Conservation (phyloP, 2,113 vertebrate species). For the Delphinapterus leucas region DNA sequence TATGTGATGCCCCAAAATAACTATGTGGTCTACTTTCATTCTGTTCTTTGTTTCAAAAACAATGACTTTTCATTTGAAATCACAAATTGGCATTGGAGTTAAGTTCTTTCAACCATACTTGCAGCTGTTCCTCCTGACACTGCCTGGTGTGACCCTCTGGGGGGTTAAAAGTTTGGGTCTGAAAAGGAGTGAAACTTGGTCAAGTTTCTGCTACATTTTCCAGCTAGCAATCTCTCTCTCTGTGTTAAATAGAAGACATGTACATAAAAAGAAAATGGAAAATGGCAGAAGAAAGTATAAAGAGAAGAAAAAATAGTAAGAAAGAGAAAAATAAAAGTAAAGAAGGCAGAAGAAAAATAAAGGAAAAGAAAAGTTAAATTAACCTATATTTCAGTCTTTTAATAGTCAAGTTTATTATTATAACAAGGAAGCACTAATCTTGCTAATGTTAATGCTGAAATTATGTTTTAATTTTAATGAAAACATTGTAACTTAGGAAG, state of each 20-base stretch:
- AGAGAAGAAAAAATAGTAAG: background rate
- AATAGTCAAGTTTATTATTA: background rate
- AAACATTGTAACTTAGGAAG: background rate
- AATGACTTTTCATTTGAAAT: slow-evolving; percentile 43
- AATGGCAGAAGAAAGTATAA: background rate
- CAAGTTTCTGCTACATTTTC: background rate
- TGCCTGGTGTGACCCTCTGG: background rate
- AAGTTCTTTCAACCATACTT: background rate
- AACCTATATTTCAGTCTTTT: background rate
- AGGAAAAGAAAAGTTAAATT: background rate
- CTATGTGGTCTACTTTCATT: background rate
- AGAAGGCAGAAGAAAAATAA: background rate
- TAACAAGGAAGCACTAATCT: background rate
- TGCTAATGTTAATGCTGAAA: background rate
- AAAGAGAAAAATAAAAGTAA: background rate
- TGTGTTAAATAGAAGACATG: background rate
- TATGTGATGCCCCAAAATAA: slow-evolving; percentile 44
- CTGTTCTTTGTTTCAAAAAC: background rate
- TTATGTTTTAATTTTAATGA: background rate
- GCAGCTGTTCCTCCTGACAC: background rate
- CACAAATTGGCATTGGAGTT: background rate
- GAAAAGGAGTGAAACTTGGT: background rate
- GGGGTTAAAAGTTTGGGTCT: slow-evolving; percentile 22
- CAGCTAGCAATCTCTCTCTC: background rate
- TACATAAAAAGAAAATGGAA: background rate